Evolutionary conservation across 2,888 invertebrate genomes (phyloP), one percentile per base, ranked within the genome.

Genomic region (Temnothorax rugatulus): DNA sequence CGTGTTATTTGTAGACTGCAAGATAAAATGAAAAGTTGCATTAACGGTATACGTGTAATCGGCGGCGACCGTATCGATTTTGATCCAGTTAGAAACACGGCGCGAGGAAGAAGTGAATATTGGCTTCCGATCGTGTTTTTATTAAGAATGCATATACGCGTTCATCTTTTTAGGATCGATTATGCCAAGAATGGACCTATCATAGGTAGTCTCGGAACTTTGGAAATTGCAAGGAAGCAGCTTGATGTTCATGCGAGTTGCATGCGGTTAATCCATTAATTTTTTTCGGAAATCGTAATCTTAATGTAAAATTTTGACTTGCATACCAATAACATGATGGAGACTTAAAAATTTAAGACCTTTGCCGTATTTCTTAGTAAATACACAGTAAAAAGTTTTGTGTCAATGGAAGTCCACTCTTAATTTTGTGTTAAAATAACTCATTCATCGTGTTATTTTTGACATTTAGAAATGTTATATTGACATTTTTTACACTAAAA

Each of bases 21-120:
- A 74, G 54, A 82, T 82, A 74, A 82, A 74, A 82, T 74, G 15
- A 25, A 29, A 47, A 82, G 63, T 52, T 52, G 15, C 18, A 50
- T 41, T 82, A 74, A 74, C 73, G 50, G 81, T 73, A 41, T 41
- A 44, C 15, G 15, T 44, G 59, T 29, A 29, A 29, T 11, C 38
- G 29, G 9, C 25, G 38, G 73, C 63, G 21, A 74, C n/a, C 2
- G 11, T 29, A 41, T 73, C 73, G 50, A 74, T 52, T 63, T 63
- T 63, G 41, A 50, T 63, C 63, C 82, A 25, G 41, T 82, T 82
- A 25, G 25, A 73, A 81, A 73, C 38, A 25, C 4, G 29, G 7
- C 8, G 18, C 18, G 21, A 59, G 25, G 13, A 69, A 69, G 18
- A 77, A 64, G 8, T 29, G n/a, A 15, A 54, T 63, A 41, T n/a